These are phyloP conservation scores for Lerema accius DNA, from an alignment of 1,140 invertebrate species.

Conservation along the genomic window DNA sequence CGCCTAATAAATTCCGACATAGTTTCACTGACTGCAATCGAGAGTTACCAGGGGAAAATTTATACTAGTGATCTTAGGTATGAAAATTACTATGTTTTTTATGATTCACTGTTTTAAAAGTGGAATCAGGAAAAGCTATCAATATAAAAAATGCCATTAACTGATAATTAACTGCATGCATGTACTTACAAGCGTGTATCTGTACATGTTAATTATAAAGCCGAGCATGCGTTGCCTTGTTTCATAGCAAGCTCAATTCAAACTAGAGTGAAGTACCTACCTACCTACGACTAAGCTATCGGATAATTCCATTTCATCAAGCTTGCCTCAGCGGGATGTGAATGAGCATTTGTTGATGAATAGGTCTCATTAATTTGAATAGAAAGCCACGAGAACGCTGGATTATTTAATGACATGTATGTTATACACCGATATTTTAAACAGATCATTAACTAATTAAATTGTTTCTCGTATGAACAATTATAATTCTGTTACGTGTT, in stretches of 20 bases:
- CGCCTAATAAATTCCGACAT: no score
- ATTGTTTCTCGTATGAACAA: background rate
- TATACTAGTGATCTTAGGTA: no score
- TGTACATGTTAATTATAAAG: background rate
- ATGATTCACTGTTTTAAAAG: no score
- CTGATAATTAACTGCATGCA: background rate
- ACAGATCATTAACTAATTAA: no score
- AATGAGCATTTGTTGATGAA: conserved; percentile 34
- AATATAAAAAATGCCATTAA: conserved; percentile 5
- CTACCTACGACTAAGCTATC: conserved; percentile 18
- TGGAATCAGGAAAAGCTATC: background rate
- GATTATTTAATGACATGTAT: conserved; percentile 18
- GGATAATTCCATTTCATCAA: conserved; percentile 34
- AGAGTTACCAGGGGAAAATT: no score
- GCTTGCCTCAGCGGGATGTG: conserved; percentile 27
- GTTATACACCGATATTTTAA: background rate
- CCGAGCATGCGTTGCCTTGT: conserved; percentile 7
- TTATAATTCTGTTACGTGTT: no score
- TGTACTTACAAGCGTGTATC: background rate
- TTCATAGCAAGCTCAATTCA: conserved; percentile 22
- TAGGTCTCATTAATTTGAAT: conserved; percentile 33
- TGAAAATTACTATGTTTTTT: no score
- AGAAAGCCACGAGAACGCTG: conserved; percentile 7
- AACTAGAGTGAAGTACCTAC: conserved; percentile 9
- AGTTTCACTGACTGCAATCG: no score